Percentiles rank a stretch among this genome's conserved stretches.
Conservation (phyloP, 2,113 vertebrate species). For the Odobenus rosmarus region DNA sequence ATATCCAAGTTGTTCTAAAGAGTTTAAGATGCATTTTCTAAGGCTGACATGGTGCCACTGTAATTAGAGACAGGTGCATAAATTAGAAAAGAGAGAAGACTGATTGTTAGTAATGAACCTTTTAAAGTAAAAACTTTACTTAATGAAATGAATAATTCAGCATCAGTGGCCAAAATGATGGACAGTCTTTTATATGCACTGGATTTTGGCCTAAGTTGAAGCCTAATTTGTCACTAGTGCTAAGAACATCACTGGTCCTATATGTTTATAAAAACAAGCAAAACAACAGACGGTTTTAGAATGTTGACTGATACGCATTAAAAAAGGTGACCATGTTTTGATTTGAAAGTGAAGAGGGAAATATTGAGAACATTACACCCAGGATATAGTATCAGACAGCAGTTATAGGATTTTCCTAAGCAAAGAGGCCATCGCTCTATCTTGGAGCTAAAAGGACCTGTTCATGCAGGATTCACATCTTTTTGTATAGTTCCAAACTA, state of each 20-base stretch:
- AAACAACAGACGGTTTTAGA: not conserved
- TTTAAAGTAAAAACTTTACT: conserved; percentile 81
- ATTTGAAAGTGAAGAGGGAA: not conserved
- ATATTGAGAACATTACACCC: not conserved
- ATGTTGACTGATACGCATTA: not conserved
- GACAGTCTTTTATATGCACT: conserved; percentile 76
- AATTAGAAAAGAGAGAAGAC: conserved; percentile 77
- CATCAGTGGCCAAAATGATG: conserved; percentile 81
- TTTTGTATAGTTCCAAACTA: not conserved
- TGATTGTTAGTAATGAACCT: conserved; percentile 83
- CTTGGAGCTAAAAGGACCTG: not conserved
- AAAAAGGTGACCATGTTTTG: not conserved
- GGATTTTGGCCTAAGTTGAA: conserved; percentile 80
- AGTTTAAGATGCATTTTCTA: conserved; percentile 71
- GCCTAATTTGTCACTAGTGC: conserved; percentile 66
- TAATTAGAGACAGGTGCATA: conserved; percentile 84
- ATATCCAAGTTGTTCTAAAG: conserved; percentile 47
- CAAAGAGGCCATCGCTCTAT: not conserved
- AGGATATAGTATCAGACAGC: not conserved
- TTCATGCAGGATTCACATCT: not conserved
- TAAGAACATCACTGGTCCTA: conserved; percentile 51
- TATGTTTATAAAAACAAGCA: conserved; percentile 56
- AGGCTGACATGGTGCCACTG: conserved; percentile 74
- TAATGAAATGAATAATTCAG: conserved; percentile 86
- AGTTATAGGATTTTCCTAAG: not conserved